Conservation (phyloP, 2,888 invertebrate species). For the Ophion costatus region DNA sequence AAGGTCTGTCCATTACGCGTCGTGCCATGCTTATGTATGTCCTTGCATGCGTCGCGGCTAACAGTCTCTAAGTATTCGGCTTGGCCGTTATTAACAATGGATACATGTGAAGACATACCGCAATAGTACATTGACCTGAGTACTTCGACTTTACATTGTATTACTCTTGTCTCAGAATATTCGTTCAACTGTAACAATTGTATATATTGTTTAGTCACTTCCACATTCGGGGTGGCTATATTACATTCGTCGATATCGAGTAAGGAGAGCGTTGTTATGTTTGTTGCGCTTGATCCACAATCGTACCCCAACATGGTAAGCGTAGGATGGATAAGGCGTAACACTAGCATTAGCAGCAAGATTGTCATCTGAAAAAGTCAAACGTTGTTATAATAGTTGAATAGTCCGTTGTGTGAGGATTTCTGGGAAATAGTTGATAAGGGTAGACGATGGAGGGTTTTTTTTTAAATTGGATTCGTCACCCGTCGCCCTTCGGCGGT, state of each 20-base stretch:
- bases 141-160: not conserved
- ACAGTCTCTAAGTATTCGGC: too few species aligned
- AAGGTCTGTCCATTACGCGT: not conserved
- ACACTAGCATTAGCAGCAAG: not conserved
- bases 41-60: not conserved
- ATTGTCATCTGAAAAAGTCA: not conserved
- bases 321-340: not conserved
- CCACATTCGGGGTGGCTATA: too few species aligned
- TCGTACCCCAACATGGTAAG: not conserved
- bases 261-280: not conserved
- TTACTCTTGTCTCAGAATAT: not conserved
- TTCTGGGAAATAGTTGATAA: not conserved
- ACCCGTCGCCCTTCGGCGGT: not conserved
- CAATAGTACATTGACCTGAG: not conserved
- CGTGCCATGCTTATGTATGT: not conserved
- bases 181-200: not conserved
- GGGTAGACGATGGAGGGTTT: too few species aligned
- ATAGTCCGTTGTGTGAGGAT: not conserved
- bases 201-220: too few species aligned
- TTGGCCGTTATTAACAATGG: not conserved
- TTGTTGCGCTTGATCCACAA: not conserved
- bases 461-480: not conserved
- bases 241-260: too few species aligned
- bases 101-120: not conserved
- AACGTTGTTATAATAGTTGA: not conserved